A percentile compares a stretch with the other conserved stretches of the same genome.
These are phyloP conservation scores for Platichthys stellatus DNA, from an alignment of 2,113 vertebrate genomes.

Conservation along the genomic window DNA sequence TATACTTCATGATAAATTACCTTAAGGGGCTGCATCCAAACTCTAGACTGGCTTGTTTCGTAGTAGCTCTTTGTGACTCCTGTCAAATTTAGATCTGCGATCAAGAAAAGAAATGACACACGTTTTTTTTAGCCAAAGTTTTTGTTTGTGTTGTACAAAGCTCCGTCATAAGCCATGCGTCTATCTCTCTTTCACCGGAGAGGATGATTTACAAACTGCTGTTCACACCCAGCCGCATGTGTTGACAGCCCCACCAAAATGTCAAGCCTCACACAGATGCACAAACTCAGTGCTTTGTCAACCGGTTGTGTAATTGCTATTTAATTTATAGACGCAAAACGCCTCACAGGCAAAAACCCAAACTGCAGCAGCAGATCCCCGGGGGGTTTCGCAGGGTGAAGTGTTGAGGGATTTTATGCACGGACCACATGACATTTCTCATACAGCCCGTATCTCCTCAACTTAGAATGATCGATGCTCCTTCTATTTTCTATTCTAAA, in stretches of 20 bases:
- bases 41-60: slow-evolving; percentile 19
- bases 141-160: not conserved
- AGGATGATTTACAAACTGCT: slow-evolving; percentile 73
- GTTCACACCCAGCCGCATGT: slow-evolving; percentile 62
- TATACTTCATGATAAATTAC: slow-evolving; percentile 39
- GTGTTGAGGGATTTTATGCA: slow-evolving; percentile 59
- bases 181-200: not conserved
- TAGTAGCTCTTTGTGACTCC: slow-evolving; percentile 23
- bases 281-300: slow-evolving; percentile 73
- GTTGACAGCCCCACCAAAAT: slow-evolving; percentile 69
- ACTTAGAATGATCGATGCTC: slow-evolving; percentile 55
- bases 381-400: slow-evolving; percentile 22
- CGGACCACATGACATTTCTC: slow-evolving; percentile 40
- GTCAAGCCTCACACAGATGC: slow-evolving; percentile 51
- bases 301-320: slow-evolving; percentile 74
- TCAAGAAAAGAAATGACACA: too few species aligned
- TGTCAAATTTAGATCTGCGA: slow-evolving; percentile 1
- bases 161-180: not conserved
- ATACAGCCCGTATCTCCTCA: slow-evolving; percentile 21
- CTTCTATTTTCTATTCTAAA: too few species aligned
- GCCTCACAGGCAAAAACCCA: slow-evolving; percentile 55
- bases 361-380: slow-evolving; percentile 43
- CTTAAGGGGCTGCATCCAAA: slow-evolving; percentile 7
- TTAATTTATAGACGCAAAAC: slow-evolving; percentile 76
- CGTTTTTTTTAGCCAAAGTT: not conserved